Base-by-base conservation (phyloP, 2,113 vertebrate species). In the Verasper variegatus region DNA sequence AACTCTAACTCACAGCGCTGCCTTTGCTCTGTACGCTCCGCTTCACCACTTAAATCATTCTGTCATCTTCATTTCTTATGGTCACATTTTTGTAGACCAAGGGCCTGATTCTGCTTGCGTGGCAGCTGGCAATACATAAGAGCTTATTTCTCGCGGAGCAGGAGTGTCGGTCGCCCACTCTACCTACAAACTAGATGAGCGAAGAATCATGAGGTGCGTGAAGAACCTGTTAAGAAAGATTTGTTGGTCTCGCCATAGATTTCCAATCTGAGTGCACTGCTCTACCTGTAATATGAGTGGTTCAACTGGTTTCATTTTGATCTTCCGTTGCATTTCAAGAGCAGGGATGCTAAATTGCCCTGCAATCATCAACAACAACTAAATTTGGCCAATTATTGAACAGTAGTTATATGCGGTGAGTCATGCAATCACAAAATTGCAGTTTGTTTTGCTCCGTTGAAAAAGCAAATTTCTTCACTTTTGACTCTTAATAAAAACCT, bases 21-120 rank as follows among this genome's bases (percentile, higher is more conserved):
- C 68, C 56, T 56, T 74, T 58, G 40, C 55, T 79, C 31, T 62
- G 68, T 21, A 37, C 12, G 47, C 73, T 66, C 56, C 1, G 26
- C 73, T 83, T 71, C 74, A 63, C 66, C 40, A 56, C 26, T 70
- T 77, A 59, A 74, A 80, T 77, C 66, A 71, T 71, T 5, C 77
- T 74, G 74, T 66, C 69, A 67, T 61, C 55, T 57, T 76, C 63
- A 68, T 68, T 76, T 80, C 68, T 57, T 37, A 37, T 26, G 52
- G 60, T 73, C 24, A 4, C 61, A 54, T 42, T 76, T 67, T 64
- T 71, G 72, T 18, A 35, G 27, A 70, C 59, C 24, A 31, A 69
- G 23, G 61, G 55, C 64, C 54, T 55, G 67, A 63, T 82, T 13
- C 63, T 68, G 68, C 45, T 10, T 57, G 21, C 61, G 5, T 68